These are phyloP conservation scores for Trematomus bernacchii DNA, from an alignment of 2,797 vertebrate genomes.

Conservation along the genomic window DNA sequence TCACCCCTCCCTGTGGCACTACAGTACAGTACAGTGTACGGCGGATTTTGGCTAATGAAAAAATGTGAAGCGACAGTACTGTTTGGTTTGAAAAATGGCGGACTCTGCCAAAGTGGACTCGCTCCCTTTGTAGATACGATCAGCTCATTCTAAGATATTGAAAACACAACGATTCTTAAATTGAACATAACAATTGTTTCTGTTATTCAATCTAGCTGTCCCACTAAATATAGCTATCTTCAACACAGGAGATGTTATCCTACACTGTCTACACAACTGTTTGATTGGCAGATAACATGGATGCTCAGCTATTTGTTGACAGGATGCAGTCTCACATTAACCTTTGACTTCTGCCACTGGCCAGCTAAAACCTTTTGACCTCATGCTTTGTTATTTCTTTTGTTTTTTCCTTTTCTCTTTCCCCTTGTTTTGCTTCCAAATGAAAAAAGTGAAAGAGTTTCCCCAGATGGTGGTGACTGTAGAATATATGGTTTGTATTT, in stretches of 20 bases:
- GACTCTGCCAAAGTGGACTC: too few species aligned
- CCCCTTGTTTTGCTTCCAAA: slow-evolving; percentile 37
- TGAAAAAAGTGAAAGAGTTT: slow-evolving; percentile 15
- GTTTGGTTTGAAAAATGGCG: too few species aligned
- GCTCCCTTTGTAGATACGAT: too few species aligned
- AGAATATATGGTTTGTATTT: slow-evolving; percentile 23
- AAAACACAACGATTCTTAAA: too few species aligned
- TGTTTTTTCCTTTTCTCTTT: slow-evolving; percentile 17
- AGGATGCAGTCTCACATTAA: slow-evolving; percentile 56
- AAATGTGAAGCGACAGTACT: too few species aligned
- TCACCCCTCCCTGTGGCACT: too few species aligned
- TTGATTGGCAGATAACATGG: slow-evolving; percentile 33
- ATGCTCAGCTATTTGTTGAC: slow-evolving; percentile 44
- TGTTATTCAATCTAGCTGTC: too few species aligned
- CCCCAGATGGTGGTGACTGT: slow-evolving; percentile 25
- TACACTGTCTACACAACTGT: neutral
- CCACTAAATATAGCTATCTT: neutral
- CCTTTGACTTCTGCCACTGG: slow-evolving; percentile 59
- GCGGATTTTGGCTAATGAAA: too few species aligned
- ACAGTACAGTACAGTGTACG: too few species aligned
- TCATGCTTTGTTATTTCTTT: slow-evolving; percentile 36
- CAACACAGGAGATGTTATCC: neutral
- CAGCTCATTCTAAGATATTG: too few species aligned
- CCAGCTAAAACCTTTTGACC: slow-evolving; percentile 55
- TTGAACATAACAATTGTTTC: too few species aligned